Conservation (phyloP, 2,797 vertebrate genomes). For the Lepilemur septentrionalis region DNA sequence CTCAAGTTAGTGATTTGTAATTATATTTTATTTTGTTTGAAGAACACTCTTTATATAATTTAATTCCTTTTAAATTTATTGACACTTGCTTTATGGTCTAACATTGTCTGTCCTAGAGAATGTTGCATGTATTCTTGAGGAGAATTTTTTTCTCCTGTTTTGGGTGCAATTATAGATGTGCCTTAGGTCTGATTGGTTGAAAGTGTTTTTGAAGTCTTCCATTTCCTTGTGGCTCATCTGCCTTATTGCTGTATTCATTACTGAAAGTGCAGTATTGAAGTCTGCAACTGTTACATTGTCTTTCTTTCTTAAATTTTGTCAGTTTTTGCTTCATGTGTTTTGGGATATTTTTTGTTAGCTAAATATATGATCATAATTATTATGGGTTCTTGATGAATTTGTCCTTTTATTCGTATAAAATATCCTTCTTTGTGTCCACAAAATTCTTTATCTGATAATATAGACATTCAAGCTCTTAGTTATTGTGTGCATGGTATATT, state of each 20-base stretch:
- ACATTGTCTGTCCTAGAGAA: background rate
- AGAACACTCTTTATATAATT: background rate
- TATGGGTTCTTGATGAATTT: background rate
- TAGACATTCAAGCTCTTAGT: background rate
- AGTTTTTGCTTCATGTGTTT: background rate
- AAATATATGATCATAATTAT: background rate
- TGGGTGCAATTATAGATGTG: rapidly evolving
- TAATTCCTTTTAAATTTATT: background rate
- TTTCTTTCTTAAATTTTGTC: background rate
- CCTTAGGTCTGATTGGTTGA: background rate
- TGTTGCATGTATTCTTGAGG: background rate
- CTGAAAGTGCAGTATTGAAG: no score
- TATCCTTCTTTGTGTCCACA: background rate
- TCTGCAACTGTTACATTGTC: background rate
- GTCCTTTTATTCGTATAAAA: background rate
- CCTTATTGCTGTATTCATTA: background rate
- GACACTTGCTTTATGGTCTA: background rate
- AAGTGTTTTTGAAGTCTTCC: background rate
- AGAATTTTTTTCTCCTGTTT: background rate
- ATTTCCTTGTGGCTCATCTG: background rate
- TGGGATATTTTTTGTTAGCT: background rate
- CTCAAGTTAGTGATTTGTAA: background rate
- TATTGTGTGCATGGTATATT: background rate
- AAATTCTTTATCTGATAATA: background rate
- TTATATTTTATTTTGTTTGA: background rate